These are phyloP conservation scores for Pachycephala philippinensis DNA, from an alignment of 2,113 vertebrate genomes.

Conservation along the genomic window DNA sequence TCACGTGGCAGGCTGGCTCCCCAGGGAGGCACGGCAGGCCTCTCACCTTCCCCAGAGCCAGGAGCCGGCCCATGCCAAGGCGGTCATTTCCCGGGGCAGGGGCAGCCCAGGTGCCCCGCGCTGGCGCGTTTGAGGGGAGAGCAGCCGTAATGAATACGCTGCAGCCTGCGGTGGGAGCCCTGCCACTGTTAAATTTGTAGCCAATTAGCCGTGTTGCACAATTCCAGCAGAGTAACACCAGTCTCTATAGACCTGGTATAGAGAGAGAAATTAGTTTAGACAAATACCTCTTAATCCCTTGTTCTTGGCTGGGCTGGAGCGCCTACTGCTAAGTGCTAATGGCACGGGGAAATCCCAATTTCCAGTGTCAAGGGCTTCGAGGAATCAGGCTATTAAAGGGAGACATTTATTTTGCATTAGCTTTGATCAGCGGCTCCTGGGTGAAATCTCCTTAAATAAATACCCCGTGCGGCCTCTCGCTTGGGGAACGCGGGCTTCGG, in stretches of 20 bases:
- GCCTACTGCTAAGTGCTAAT: slow-evolving; percentile 78
- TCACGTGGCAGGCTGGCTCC: neutral
- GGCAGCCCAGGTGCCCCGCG: neutral
- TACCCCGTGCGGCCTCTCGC: slow-evolving; percentile 22
- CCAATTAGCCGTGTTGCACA: slow-evolving; percentile 81
- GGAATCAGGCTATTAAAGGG: slow-evolving; percentile 68
- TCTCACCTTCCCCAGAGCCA: neutral
- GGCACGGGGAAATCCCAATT: slow-evolving; percentile 77
- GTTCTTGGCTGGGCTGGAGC: slow-evolving; percentile 73
- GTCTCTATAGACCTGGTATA: slow-evolving; percentile 75
- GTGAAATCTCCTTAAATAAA: slow-evolving; percentile 68
- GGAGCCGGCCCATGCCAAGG: accelerated
- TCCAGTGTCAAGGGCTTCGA: slow-evolving; percentile 77
- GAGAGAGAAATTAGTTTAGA: slow-evolving; percentile 81
- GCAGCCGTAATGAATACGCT: neutral
- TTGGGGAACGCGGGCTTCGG: neutral
- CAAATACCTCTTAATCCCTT: slow-evolving; percentile 81
- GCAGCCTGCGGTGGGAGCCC: slow-evolving; percentile 64
- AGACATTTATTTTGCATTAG: slow-evolving; percentile 73
- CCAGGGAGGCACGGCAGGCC: neutral
- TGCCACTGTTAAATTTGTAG: slow-evolving; percentile 79
- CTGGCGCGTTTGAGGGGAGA: neutral
- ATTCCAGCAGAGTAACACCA: slow-evolving; percentile 77
- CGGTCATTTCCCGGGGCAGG: neutral
- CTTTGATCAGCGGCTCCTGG: slow-evolving; percentile 70